Percentiles rank a stretch among this genome's conserved stretches.
phyloP scores from a whole-genome alignment of 2,113 vertebrate genomes.

The Trematomus loennbergii region DNA sequence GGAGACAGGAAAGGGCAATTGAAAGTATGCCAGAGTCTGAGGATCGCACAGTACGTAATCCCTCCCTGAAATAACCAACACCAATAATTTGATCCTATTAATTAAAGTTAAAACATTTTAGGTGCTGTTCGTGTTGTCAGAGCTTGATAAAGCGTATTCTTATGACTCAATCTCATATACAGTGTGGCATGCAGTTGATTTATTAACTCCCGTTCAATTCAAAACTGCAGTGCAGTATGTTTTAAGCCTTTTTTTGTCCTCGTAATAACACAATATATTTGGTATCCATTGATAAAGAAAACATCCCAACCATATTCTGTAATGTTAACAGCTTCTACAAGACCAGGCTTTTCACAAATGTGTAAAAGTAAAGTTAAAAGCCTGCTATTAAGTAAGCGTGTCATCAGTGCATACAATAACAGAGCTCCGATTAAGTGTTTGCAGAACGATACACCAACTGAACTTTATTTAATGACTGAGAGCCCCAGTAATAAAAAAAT shows the following conservation, averaged over 20 bases:
- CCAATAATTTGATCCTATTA: background rate
- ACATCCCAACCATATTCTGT: background rate
- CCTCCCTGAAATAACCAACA: background rate
- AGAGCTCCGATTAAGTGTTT: slow-evolving; percentile 4
- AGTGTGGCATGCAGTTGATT: too few species aligned
- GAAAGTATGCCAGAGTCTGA: too few species aligned
- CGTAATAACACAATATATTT: background rate
- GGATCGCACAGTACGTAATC: background rate
- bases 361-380: slow-evolving; percentile 18
- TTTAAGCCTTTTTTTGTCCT: background rate
- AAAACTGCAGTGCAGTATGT: background rate
- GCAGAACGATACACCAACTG: background rate
- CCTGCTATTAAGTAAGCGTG: slow-evolving; percentile 8
- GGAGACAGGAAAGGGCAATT: too few species aligned
- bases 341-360: slow-evolving; percentile 15
- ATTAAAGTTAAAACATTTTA: too few species aligned
- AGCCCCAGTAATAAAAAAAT: slow-evolving; percentile 25
- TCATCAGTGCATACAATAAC: background rate
- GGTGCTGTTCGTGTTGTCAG: background rate
- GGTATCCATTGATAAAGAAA: background rate
- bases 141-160: background rate
- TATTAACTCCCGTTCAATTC: background rate
- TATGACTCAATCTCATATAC: too few species aligned
- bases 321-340: background rate
- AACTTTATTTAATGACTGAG: background rate